Evolutionary conservation across 2,888 invertebrate genomes (phyloP).

Genomic region (Xestia c-nigrum): DNA sequence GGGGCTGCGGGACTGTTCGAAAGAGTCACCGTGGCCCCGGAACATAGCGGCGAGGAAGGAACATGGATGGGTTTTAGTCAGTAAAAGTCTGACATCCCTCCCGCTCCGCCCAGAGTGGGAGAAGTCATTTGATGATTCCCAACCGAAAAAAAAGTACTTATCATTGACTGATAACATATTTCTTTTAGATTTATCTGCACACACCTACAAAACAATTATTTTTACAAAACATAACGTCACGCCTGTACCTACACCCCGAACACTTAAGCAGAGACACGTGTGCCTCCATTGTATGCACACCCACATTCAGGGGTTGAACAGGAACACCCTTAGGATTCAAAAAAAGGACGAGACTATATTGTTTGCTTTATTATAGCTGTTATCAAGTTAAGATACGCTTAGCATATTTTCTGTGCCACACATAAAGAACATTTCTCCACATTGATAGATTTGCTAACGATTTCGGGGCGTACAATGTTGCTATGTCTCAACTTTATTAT

Average conservation of each 20-base stretch:
- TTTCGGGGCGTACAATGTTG: not conserved
- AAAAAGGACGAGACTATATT: not conserved
- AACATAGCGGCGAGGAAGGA: no score
- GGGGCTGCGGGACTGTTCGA: no score
- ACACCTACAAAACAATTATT: no score
- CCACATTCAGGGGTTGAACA: no score
- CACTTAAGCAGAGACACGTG: not conserved
- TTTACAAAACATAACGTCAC: no score
- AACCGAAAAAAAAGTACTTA: not conserved
- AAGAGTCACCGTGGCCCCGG: no score
- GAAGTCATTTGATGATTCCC: no score
- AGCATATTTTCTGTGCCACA: no score
- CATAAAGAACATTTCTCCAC: not conserved
- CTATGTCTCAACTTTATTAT: not conserved
- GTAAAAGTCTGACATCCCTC: no score
- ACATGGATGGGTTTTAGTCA: no score
- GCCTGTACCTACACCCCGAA: not conserved
- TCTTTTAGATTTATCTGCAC: not conserved
- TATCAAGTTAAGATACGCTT: not conserved
- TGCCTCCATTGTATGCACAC: no score
- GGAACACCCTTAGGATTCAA: not conserved
- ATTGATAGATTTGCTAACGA: not conserved
- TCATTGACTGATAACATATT: not conserved
- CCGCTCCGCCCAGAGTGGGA: no score
- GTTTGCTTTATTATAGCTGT: not conserved